A percentile compares a stretch with the other conserved stretches of the same genome.
Evolutionary conservation across 2,113 vertebrate genomes (phyloP).

Genomic region (Cebidichthys violaceus): DNA sequence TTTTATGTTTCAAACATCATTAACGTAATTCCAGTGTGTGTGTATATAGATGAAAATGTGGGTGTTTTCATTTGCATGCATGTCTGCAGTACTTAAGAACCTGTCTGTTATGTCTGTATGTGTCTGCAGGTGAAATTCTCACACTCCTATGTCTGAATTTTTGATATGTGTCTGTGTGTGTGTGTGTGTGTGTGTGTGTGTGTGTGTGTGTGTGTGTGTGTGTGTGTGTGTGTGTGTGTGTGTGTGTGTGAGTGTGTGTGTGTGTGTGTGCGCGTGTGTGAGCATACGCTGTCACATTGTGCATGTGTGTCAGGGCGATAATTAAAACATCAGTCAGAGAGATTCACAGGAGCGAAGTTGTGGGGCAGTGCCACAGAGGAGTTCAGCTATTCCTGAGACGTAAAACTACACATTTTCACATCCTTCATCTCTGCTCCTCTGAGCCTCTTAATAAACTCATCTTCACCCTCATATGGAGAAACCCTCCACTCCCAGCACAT

Average conservation of each 20-base stretch:
- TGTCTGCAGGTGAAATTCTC: constrained; percentile 3
- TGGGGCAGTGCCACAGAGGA: constrained; percentile 55
- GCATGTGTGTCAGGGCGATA: constrained; percentile 45
- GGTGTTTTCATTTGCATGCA: constrained; percentile 7
- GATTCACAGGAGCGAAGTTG: constrained; percentile 51
- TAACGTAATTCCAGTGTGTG: constrained; percentile 11
- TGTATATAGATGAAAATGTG: neutral
- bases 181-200: too few species aligned
- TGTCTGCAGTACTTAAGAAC: neutral
- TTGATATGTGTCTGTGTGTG: neutral
- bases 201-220: too few species aligned
- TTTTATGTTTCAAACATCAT: constrained; percentile 37
- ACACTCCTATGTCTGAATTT: constrained; percentile 22
- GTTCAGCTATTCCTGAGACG: constrained; percentile 56
- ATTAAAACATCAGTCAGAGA: constrained; percentile 67
- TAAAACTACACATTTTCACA: constrained; percentile 55
- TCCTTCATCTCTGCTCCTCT: constrained; percentile 62
- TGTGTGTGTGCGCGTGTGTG: too few species aligned
- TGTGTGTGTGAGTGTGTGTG: too few species aligned
- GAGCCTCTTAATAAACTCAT: constrained; percentile 71
- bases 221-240: too few species aligned
- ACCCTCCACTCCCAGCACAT: constrained; percentile 56
- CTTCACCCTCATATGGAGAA: constrained; percentile 53
- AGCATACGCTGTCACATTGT: constrained; percentile 8
- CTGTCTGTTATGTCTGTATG: neutral